These are phyloP conservation scores for Aleadryas rufinucha DNA, from an alignment of 2,113 vertebrate genomes.

Conservation along the genomic window DNA sequence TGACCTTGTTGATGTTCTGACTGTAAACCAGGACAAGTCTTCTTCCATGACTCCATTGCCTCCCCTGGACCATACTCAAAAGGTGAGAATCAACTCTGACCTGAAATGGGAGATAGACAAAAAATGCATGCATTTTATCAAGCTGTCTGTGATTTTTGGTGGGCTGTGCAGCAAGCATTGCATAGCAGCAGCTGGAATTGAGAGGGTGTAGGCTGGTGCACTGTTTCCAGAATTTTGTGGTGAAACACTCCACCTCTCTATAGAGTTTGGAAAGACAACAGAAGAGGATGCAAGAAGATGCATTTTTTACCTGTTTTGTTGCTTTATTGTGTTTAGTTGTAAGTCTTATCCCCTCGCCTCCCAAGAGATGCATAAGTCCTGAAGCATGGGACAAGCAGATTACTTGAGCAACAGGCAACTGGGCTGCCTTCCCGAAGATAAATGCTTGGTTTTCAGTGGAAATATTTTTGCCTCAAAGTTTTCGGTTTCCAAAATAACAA, in stretches of 20 bases:
- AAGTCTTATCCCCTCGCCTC: background rate
- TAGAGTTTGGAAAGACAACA: background rate
- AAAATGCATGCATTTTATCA: background rate
- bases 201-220: background rate
- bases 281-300: background rate
- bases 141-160: background rate
- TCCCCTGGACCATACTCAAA: background rate
- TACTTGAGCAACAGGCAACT: background rate
- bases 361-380: background rate
- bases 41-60: background rate
- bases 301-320: background rate
- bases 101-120: background rate
- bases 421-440: background rate
- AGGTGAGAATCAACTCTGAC: background rate
- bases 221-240: background rate
- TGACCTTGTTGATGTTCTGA: background rate
- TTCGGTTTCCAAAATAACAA: constrained; percentile 22
- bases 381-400: background rate
- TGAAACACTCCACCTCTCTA: background rate
- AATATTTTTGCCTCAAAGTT: background rate
- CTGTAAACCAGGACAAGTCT: background rate
- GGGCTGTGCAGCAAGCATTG: background rate
- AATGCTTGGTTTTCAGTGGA: background rate
- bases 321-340: background rate
- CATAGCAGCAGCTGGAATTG: background rate